Evolutionary conservation across 2,888 invertebrate genomes (phyloP), one percentile per base, ranked within the genome.

Genomic region (Carcina quercana): DNA sequence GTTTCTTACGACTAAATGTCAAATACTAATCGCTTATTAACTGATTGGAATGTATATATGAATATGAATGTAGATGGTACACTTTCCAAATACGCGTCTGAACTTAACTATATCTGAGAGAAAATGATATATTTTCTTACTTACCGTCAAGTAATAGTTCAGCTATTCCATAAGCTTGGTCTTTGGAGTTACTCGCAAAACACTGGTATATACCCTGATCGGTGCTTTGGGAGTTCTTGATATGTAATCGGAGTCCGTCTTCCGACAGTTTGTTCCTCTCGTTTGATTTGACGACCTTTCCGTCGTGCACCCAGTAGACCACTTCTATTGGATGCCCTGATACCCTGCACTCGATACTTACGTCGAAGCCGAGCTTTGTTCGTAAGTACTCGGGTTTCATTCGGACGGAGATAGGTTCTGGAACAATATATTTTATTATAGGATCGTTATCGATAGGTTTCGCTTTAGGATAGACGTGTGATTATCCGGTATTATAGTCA

Each of bases 151-250:
- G 86, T 50, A 91, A 86, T 28, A 94, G 85, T 65, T 95, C 94
- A 1, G 93, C 90, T 1, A 91, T 89, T 6, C 93, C 94, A 65
- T 94, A 94, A 10, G 91, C 90, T 70, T 94, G 93, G 60, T 95
- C 94, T 76, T 91, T 91, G 45, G 92, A 90, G 57, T 94, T 94
- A 56, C 90, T 90, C 4, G 92, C 93, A 50, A 96, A 90, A 66
- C 96, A 97, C 59, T 97, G 96, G 73, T 95, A 97, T 88, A 96
- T 92, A 24, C 96, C 97, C 36, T 92, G 89, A 69, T 96, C 96
- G 35, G 92, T 91, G 48, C 91, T 90, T 45, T 90, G 90, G 29
- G 95, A 78, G 39, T 88, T 88, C 50, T 86, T 88, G 52, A 91
- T 87, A 60, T 87, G 86, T 70, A 88, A 61, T 50, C 82, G 76